phyloP scores from a whole-genome alignment of 2,797 vertebrate genomes.

The Brachyrhaphis roseni region DNA sequence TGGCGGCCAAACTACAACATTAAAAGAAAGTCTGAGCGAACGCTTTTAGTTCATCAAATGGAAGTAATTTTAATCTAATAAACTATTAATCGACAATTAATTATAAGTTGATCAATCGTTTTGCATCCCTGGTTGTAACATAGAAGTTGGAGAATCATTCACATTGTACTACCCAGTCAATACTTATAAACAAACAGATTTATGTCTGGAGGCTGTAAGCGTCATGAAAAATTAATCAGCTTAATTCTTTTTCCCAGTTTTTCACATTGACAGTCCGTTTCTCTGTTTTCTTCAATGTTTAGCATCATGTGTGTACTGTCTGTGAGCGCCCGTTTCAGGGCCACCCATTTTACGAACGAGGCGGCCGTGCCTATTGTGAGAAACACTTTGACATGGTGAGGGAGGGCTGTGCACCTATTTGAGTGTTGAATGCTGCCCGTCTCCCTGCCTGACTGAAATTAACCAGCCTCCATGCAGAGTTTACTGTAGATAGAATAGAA shows the following conservation, averaged over 20 bases:
- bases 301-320: constrained; percentile 87
- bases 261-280: constrained; percentile 16
- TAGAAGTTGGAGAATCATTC: background rate
- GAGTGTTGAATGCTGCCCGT: constrained; percentile 33
- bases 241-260: constrained; percentile 15
- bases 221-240: background rate
- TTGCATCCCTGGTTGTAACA: no score
- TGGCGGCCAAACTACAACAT: no score
- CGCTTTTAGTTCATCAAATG: no score
- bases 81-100: no score
- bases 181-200: background rate
- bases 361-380: constrained; percentile 79
- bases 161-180: background rate
- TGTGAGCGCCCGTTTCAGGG: constrained; percentile 81
- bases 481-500: constrained; percentile 8
- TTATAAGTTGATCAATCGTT: no score
- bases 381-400: constrained; percentile 83
- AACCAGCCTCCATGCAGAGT: constrained; percentile 19
- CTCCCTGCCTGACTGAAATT: constrained; percentile 33
- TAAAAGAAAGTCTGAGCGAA: no score
- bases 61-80: no score
- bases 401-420: constrained; percentile 25
- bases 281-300: constrained; percentile 31
- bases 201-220: background rate
- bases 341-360: constrained; percentile 76